Evolutionary conservation across 2,888 invertebrate species (phyloP), one percentile per base, ranked within the genome.

Genomic region (Pristionchus exspectatus): DNA sequence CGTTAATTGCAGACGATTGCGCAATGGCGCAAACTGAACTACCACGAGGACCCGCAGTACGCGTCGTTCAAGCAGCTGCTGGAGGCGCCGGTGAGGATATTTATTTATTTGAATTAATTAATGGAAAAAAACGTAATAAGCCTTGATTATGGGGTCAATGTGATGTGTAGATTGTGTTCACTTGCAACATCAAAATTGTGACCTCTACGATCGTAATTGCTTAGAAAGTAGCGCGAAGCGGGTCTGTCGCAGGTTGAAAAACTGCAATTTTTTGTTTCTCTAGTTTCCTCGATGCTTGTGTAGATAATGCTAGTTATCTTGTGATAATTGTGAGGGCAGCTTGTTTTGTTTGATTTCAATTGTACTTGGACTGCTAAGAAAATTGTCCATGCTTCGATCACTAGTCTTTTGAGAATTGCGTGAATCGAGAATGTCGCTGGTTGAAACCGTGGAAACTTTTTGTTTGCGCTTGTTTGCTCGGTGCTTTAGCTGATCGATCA

Each of bases 31-130:
- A 97, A 97, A 38, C 96, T 97, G 33, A 97, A 98, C 93, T 99
- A 99, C 96, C 98, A 99, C 95, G 98, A 98, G 94, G 97, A 98
- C 96, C 97, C 98, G 0, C 98, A 99, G 95, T 99, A 99, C 95
- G 98, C 98, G 95, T 98, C 98, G 95, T 98, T 99, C 96, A 97
- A 97, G 93, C 98, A 99, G 95, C 96, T 99, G 90, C 96, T 99
- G 83, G 97, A 98, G 92, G 99, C 99, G 10, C 99, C 99, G 0
- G 97, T 56, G 84, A 2, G 9, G 21, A 14, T 33, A 44, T 66
- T 69, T 24, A 24, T 90, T 91, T 92, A 91, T 10, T 90, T 91
- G 0, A 89, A 92, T 7, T 33, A 44, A 38, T 38, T 38, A 33
- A 4, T 24, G n/a, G n/a, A n/a, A n/a, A n/a, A n/a, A n/a, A n/a